phyloP scores from a whole-genome alignment of 2,113 vertebrate genomes.

The Rhinopomastus cyanomelas region DNA sequence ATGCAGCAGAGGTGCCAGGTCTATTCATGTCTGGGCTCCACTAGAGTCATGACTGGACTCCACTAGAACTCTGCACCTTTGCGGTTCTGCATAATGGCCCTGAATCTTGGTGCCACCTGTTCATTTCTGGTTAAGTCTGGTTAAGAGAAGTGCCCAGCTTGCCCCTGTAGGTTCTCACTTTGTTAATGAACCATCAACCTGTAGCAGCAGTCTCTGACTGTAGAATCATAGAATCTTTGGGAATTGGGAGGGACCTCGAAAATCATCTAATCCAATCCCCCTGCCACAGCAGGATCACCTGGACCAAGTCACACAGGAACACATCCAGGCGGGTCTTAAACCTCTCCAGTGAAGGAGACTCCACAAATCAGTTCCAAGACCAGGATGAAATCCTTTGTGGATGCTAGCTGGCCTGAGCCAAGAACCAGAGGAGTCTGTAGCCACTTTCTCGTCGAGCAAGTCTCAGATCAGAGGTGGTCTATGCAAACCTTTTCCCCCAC shows the following conservation, averaged over 20 bases:
- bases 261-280: too few species aligned
- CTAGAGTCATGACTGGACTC: neutral
- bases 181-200: neutral
- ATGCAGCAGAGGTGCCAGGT: neutral
- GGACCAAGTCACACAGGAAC: too few species aligned
- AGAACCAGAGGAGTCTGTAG: neutral
- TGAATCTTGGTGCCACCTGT: neutral
- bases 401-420: neutral
- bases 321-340: too few species aligned
- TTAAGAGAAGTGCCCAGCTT: neutral
- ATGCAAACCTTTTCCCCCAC: neutral
- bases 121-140: neutral
- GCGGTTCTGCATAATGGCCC: neutral
- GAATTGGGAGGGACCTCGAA: too few species aligned
- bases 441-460: neutral
- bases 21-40: neutral
- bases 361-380: neutral
- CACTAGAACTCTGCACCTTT: neutral
- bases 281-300: too few species aligned
- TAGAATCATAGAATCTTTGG: too few species aligned
- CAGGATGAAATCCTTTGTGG: neutral
- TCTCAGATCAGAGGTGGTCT: neutral
- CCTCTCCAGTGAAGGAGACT: too few species aligned
- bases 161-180: neutral
- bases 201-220: neutral